phyloP scores from a whole-genome alignment of 1,140 invertebrate species.

The Steinernema feltiae region DNA sequence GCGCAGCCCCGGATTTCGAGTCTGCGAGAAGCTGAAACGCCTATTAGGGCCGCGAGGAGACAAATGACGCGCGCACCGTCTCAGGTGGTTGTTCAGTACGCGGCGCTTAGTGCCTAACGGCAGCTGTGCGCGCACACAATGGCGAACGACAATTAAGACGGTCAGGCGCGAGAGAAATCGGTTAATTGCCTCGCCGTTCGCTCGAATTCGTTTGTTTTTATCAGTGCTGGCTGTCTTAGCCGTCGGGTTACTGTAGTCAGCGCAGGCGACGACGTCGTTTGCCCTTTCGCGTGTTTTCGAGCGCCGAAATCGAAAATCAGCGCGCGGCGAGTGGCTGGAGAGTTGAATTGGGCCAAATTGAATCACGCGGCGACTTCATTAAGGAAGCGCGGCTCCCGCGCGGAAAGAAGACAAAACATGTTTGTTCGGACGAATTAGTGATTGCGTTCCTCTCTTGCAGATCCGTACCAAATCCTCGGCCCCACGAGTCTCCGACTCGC shows the following conservation, averaged over 20 bases:
- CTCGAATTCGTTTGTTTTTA: neutral
- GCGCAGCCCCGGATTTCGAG: too few species aligned
- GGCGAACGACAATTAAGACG: neutral
- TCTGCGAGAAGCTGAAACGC: too few species aligned
- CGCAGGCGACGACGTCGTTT: neutral
- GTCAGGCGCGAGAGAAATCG: neutral
- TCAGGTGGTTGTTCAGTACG: neutral
- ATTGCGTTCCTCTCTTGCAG: too few species aligned
- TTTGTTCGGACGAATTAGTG: slow-evolving; percentile 2
- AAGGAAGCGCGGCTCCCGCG: neutral
- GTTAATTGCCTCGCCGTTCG: slow-evolving; percentile 4
- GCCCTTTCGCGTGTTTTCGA: slow-evolving; percentile 6
- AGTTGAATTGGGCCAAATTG: slow-evolving; percentile 6
- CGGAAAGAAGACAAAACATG: slow-evolving; percentile 10
- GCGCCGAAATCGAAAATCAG: neutral
- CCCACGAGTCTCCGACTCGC: slow-evolving; percentile 49
- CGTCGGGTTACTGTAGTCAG: neutral
- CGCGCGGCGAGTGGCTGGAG: too few species aligned
- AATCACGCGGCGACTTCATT: slow-evolving; percentile 9
- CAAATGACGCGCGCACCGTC: neutral
- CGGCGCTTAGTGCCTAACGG: too few species aligned
- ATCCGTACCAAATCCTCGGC: slow-evolving; percentile 55
- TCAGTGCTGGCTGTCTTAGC: neutral
- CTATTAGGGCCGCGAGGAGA: neutral
- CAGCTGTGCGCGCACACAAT: neutral